These are phyloP conservation scores for Seriola rivoliana DNA, from an alignment of 2,113 vertebrate genomes.

Conservation along the genomic window DNA sequence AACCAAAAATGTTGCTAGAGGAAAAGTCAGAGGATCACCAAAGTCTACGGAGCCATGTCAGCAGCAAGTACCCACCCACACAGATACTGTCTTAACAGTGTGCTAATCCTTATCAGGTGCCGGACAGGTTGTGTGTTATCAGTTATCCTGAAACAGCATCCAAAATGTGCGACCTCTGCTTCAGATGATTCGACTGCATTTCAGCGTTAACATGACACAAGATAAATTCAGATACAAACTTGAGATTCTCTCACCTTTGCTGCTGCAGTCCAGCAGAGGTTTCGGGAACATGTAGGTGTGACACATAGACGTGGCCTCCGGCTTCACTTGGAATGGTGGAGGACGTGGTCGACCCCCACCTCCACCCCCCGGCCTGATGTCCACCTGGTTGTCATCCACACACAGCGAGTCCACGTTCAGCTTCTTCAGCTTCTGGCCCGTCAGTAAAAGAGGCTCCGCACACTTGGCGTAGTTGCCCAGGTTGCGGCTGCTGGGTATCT, in stretches of 20 bases:
- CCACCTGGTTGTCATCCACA: slow-evolving; percentile 32
- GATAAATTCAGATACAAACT: not conserved
- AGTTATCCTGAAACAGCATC: not conserved
- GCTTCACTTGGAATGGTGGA: slow-evolving; percentile 65
- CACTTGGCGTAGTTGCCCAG: slow-evolving; percentile 95
- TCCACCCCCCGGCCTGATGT: slow-evolving; percentile 31
- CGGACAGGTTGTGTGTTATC: not conserved
- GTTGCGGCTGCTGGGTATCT: slow-evolving; percentile 93
- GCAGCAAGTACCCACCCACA: too few relatives aligned
- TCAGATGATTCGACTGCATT: not conserved
- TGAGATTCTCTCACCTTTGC: slow-evolving; percentile 88
- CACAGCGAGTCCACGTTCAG: slow-evolving; percentile 88
- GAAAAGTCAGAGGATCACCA: too few relatives aligned
- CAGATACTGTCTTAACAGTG: too few relatives aligned
- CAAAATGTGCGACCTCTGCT: not conserved
- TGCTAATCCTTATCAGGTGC: not conserved
- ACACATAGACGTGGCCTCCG: slow-evolving; percentile 89
- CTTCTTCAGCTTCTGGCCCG: slow-evolving; percentile 89
- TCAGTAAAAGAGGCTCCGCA: slow-evolving; percentile 82
- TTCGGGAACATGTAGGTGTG: slow-evolving; percentile 91
- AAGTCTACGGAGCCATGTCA: not conserved
- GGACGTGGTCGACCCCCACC: slow-evolving; percentile 50
- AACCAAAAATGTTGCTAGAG: too few relatives aligned
- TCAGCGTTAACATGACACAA: not conserved
- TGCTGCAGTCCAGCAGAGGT: slow-evolving; percentile 91